These are phyloP conservation scores for Thelaira solivaga DNA, from an alignment of 2,888 invertebrate species.

Conservation along the genomic window DNA sequence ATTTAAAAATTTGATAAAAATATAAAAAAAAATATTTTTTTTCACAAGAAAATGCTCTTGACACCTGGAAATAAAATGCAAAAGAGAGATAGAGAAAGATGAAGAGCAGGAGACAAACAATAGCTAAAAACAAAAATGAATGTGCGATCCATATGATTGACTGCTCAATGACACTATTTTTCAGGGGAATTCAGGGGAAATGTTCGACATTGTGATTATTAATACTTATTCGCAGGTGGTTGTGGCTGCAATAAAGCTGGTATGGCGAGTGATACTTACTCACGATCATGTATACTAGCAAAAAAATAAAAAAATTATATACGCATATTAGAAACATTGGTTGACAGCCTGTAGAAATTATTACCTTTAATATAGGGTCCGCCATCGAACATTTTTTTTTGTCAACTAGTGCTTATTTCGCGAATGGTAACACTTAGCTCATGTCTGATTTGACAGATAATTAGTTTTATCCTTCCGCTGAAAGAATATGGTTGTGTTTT, in stretches of 20 bases:
- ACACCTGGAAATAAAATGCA: constrained; percentile 11
- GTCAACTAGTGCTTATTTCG: too few relatives aligned
- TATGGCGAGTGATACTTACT: too few relatives aligned
- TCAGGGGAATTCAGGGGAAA: not conserved
- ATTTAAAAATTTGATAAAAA: not conserved
- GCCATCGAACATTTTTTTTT: too few relatives aligned
- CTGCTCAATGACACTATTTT: constrained; percentile 8
- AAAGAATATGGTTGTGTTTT: too few relatives aligned
- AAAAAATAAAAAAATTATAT: too few relatives aligned
- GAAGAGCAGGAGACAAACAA: not conserved
- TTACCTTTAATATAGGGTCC: too few relatives aligned
- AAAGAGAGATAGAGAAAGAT: not conserved
- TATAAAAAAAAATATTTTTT: not conserved
- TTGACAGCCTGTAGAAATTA: too few relatives aligned
- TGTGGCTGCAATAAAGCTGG: not conserved
- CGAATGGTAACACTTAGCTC: too few relatives aligned
- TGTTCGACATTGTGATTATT: not conserved
- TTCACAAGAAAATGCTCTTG: not conserved
- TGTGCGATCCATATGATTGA: not conserved
- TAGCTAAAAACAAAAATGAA: not conserved
- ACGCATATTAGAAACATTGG: too few relatives aligned
- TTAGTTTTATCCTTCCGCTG: too few relatives aligned
- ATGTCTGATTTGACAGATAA: too few relatives aligned
- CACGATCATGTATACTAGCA: too few relatives aligned
- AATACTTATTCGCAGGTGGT: constrained; percentile 11